These are phyloP conservation scores for Hippocampus guttulatus DNA, from an alignment of 2,113 vertebrate genomes.

Conservation along the genomic window DNA sequence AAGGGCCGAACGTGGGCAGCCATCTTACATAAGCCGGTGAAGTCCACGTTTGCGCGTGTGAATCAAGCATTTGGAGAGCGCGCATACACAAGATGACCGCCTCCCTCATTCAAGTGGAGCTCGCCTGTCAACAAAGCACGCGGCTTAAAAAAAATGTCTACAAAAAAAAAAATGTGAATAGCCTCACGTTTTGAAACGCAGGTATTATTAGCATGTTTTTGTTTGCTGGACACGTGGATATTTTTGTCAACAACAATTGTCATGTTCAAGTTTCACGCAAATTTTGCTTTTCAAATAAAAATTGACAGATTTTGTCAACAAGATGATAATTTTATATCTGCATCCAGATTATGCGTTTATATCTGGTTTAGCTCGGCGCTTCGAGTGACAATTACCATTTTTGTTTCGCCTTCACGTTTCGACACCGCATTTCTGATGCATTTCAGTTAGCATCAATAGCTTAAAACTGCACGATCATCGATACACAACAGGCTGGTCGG, in stretches of 20 bases:
- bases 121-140: not conserved
- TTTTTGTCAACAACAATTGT: not conserved
- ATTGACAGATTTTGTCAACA: no score
- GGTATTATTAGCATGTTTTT: not conserved
- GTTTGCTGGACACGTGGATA: not conserved
- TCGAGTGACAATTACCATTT: not conserved
- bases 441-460: not conserved
- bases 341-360: no score
- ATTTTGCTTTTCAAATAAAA: no score
- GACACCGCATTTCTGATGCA: not conserved
- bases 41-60: constrained; percentile 41
- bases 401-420: not conserved
- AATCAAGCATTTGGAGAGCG: not conserved
- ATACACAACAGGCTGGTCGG: no score
- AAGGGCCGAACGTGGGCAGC: constrained; percentile 61
- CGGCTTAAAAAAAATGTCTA: not conserved
- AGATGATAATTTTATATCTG: no score
- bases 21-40: constrained; percentile 57
- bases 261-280: not conserved
- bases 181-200: no score
- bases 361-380: not conserved
- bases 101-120: not conserved
- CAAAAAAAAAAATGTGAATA: not conserved
- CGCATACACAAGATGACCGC: not conserved
- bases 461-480: not conserved